A percentile compares a stretch with the other conserved stretches of the same genome.
phyloP scores from a whole-genome alignment of 35 echinoderm and acorn worm genomes.

The Diadema setosum region DNA sequence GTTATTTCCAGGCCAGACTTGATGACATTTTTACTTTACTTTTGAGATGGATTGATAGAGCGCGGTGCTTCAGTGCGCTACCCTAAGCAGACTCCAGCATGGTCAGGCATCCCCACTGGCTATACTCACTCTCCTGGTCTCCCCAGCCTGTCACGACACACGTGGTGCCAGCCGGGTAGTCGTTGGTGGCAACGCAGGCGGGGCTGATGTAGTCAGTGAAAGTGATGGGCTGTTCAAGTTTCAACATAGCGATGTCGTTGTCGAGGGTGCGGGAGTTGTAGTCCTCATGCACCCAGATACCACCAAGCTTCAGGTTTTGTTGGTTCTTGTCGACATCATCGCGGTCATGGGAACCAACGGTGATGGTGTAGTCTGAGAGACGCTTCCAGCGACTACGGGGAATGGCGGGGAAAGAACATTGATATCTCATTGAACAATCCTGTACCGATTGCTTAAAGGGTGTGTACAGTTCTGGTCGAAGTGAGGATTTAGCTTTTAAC shows the following conservation, averaged over 20 bases:
- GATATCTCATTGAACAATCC: too few species aligned
- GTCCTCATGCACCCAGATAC: conserved; percentile 55
- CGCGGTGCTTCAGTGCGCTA: too few species aligned
- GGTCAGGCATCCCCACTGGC: not conserved
- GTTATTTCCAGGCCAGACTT: not conserved
- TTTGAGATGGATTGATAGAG: too few species aligned
- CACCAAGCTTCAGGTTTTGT: not conserved
- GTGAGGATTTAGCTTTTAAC: too few species aligned
- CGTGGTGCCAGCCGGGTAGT: conserved; percentile 36
- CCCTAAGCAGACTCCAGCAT: too few species aligned
- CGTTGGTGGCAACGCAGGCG: conserved; percentile 45
- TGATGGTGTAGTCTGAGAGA: conserved; percentile 20
- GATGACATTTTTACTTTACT: not conserved
- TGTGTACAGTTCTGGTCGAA: too few species aligned
- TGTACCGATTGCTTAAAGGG: too few species aligned
- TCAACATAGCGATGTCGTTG: conserved; percentile 79
- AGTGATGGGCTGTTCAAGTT: conserved; percentile 45
- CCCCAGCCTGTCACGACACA: conserved; percentile 86
- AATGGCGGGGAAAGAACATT: too few species aligned
- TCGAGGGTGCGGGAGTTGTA: conserved; percentile 46
- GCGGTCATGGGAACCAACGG: conserved; percentile 60
- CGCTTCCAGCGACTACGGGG: conserved; percentile 5
- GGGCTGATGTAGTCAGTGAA: conserved; percentile 40
- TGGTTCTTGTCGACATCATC: conserved; percentile 39
- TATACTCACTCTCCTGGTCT: conserved; percentile 77